phyloP scores from a whole-genome alignment of 2,113 vertebrate species.

The Chamaea fasciata region DNA sequence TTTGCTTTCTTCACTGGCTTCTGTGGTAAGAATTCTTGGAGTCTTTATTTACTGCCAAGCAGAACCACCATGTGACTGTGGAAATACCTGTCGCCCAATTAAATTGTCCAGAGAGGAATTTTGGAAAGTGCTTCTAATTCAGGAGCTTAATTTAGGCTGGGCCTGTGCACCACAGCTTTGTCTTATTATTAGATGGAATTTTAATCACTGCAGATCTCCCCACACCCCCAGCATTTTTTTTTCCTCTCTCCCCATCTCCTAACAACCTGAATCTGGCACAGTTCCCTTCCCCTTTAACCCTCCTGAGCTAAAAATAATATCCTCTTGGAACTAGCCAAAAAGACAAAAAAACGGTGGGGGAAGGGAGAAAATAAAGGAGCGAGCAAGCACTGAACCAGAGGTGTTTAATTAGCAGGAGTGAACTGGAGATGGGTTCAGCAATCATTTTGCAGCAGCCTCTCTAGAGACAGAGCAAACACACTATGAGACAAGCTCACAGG shows the following conservation, averaged over 20 bases:
- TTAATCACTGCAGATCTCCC: slow-evolving; percentile 35
- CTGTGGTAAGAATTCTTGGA: not conserved
- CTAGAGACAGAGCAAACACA: slow-evolving; percentile 9
- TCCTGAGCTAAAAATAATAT: slow-evolving; percentile 74
- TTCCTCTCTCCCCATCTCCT: slow-evolving; percentile 50
- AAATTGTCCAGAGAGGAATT: slow-evolving; percentile 41
- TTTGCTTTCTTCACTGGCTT: slow-evolving; percentile 24
- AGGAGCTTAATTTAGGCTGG: slow-evolving; percentile 46
- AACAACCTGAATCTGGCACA: slow-evolving; percentile 71
- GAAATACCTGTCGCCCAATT: slow-evolving; percentile 56
- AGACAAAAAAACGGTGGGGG: not conserved
- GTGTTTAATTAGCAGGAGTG: slow-evolving; percentile 72
- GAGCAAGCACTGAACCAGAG: slow-evolving; percentile 30
- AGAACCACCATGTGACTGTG: not conserved
- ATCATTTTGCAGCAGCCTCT: slow-evolving; percentile 56
- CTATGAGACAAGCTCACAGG: not conserved
- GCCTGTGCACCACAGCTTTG: not conserved
- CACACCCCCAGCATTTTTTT: slow-evolving; percentile 35
- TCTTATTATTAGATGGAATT: slow-evolving; percentile 60
- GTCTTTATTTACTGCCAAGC: slow-evolving; percentile 22
- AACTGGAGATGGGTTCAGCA: slow-evolving; percentile 55
- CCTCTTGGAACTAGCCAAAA: slow-evolving; percentile 50
- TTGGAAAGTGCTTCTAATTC: slow-evolving; percentile 34
- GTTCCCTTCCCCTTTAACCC: slow-evolving; percentile 71
- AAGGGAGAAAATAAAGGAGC: not conserved